phyloP scores from a whole-genome alignment of 2,113 vertebrate genomes.

The Puffinus mauretanicus region DNA sequence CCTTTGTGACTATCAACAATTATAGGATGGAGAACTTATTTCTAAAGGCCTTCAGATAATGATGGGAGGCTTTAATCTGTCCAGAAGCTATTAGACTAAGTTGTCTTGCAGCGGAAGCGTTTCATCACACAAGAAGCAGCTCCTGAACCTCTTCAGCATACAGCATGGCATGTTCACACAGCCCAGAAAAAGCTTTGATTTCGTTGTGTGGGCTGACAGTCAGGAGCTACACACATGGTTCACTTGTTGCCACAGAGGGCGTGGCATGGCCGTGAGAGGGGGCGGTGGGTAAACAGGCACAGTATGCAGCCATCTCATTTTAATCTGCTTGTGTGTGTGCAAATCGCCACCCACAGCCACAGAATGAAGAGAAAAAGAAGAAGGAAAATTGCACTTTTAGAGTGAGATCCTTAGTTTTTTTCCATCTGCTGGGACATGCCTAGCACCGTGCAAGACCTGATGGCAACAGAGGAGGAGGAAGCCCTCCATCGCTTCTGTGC shows the following conservation, averaged over 20 bases:
- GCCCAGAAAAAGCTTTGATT: not conserved
- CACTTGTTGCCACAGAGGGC: not conserved
- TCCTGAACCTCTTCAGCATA: not conserved
- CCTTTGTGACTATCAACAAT: not conserved
- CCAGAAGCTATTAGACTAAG: not conserved
- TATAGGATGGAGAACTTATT: not conserved
- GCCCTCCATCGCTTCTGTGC: not conserved
- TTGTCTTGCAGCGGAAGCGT: not conserved
- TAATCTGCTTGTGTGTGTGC: not conserved
- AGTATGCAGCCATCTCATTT: not conserved
- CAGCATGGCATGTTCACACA: not conserved
- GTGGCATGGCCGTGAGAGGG: not conserved
- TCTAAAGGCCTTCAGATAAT: not conserved
- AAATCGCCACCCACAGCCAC: not conserved
- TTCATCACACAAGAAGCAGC: not conserved
- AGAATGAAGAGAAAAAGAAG: not conserved
- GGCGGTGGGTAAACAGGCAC: not conserved
- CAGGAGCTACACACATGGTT: not conserved
- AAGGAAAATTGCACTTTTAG: not conserved
- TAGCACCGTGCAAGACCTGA: not conserved
- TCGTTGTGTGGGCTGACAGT: not conserved
- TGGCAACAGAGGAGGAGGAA: not conserved
- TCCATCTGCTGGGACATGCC: not conserved
- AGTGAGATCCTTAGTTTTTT: not conserved
- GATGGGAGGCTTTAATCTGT: not conserved